Base-by-base conservation (phyloP, 2,113 vertebrate genomes). In the Colinus virginianus region DNA sequence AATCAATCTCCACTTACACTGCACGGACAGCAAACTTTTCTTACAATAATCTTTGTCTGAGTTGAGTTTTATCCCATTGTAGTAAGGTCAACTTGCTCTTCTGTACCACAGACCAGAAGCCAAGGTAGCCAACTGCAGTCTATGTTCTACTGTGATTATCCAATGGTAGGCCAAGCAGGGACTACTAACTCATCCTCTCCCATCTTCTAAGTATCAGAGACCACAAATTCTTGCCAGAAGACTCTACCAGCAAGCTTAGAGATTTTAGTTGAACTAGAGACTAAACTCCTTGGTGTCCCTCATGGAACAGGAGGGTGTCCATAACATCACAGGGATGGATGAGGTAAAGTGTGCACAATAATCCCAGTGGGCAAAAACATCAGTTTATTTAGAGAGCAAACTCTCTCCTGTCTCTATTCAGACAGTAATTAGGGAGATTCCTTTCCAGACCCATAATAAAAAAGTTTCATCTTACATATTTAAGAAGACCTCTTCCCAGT, bases 181-280 rank as follows among this genome's bases (percentile, higher is more conserved):
- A 87, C 62, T 76, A 87, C 67, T 77, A 88, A 83, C n/a, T 84
- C 5, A 59, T 90, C 77, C 84, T 72, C n/a, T 84, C 42, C 77
- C 51, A 88, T 75, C 36, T 87, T 75, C 63, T 58, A 6, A 66
- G 40, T 48, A 89, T 62, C 23, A 79, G n/a, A 83, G 67, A 55
- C n/a, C 61, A 88, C 42, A 77, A 34, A 42, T 69, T 94, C 89
- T 85, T 90, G 42, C 82, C 88, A 93, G 85, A 93, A 67, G 63
- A 32, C 23, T 42, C 32, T 32, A 20, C 20, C 51, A 90, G 68
- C 11, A 78, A 87, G 42, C 13, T 26, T 36, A 84, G 84, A 0
- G 0, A 78, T 56, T 93, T 87, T 5, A 79, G 18, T 28, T 70
- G 59, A 77, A 38, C 13, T 45, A 34, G 5, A 79, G 23, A 74